Evolutionary conservation across 2,888 invertebrate species (phyloP).

Genomic region (Ernsta delagoae): DNA sequence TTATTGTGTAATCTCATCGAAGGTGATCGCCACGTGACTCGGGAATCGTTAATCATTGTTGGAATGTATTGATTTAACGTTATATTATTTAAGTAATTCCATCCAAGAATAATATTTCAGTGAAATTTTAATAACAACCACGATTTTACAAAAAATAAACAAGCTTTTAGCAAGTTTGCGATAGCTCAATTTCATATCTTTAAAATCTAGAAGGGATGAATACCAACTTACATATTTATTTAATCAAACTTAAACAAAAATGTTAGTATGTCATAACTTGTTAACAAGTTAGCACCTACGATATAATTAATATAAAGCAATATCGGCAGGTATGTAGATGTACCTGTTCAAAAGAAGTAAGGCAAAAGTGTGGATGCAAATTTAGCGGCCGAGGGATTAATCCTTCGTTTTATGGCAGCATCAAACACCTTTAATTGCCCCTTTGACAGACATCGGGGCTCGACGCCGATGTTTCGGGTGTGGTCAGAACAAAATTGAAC

Average conservation of each 20-base stretch:
- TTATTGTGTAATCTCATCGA: constrained; percentile 49
- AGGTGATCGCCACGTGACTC: constrained; percentile 24
- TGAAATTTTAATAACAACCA: not conserved
- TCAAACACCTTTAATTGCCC: constrained; percentile 79
- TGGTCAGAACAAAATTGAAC: constrained; percentile 73
- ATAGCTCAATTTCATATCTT: too few species aligned
- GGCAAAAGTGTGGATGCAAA: constrained; percentile 42
- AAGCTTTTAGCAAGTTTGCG: too few species aligned
- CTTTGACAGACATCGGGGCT: constrained; percentile 80
- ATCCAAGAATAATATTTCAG: not conserved
- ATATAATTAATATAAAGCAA: not conserved
- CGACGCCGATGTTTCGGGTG: constrained; percentile 71
- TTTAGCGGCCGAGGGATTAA: constrained; percentile 58
- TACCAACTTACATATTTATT: too few species aligned
- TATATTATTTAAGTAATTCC: not conserved
- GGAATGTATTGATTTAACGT: not conserved
- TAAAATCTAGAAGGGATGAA: too few species aligned
- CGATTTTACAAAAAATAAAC: too few species aligned
- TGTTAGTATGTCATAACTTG: too few species aligned
- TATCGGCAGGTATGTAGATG: not conserved
- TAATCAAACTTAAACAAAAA: too few species aligned
- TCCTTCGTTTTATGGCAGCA: constrained; percentile 72
- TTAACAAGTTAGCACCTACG: too few species aligned
- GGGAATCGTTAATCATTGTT: constrained; percentile 18
- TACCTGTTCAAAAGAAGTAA: too few species aligned